Evolutionary conservation across 2,888 invertebrate genomes (phyloP).

Genomic region (Rhagonycha lutea): DNA sequence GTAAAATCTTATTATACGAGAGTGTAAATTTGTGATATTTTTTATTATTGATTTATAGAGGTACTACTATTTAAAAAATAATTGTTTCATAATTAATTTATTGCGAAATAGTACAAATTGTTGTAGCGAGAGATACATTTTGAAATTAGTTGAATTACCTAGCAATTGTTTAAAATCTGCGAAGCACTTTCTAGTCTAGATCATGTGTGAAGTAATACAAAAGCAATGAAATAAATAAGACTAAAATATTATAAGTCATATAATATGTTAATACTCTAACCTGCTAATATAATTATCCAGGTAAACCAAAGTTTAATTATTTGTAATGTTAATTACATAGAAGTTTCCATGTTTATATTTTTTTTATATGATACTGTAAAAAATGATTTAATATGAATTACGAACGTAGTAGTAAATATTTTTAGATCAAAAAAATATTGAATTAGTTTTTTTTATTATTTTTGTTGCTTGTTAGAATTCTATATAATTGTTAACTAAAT

Average conservation of each 20-base stretch:
- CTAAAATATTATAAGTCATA: constrained; percentile 9
- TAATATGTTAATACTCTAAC: constrained; percentile 4
- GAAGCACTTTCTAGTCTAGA: neutral
- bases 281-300: neutral
- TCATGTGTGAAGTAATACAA: constrained; percentile 12
- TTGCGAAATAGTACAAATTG: neutral
- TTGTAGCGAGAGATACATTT: neutral
- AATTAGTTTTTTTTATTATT: constrained; percentile 1
- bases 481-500: constrained; percentile 22
- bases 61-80: neutral
- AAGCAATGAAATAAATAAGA: constrained; percentile 23
- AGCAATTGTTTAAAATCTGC: neutral
- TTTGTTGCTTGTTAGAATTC: constrained; percentile 15
- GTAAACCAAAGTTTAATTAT: neutral
- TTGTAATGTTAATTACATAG: neutral
- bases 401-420: neutral
- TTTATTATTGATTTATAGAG: neutral
- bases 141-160: neutral
- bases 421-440: neutral
- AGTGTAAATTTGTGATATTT: neutral
- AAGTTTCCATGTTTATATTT: neutral
- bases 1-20: neutral
- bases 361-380: neutral
- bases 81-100: neutral
- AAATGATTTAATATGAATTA: neutral